A percentile compares a stretch with the other conserved stretches of the same genome.
These are phyloP conservation scores for Dinocampus coccinellae DNA, from an alignment of 2,888 invertebrate species.

Conservation along the genomic window DNA sequence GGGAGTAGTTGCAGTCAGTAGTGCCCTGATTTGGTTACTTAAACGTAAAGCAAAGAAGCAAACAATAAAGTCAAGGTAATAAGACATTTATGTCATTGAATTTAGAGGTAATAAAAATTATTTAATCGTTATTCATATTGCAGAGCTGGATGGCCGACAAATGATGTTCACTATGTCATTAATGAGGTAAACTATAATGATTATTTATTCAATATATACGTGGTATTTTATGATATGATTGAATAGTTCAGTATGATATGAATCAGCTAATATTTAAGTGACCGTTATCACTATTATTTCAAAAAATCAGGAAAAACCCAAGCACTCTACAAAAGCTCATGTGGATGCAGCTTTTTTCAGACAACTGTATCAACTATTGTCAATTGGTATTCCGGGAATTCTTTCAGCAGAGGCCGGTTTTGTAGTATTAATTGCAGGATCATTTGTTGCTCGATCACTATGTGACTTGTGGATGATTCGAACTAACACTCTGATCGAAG, in stretches of 20 bases:
- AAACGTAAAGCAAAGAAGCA: conserved; percentile 54
- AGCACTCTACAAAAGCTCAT: conserved; percentile 75
- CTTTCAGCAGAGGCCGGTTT: conserved; percentile 83
- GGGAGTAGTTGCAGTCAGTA: conserved; percentile 75
- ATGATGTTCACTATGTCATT: conserved; percentile 85
- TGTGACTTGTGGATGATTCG: conserved; percentile 99
- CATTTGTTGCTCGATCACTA: conserved; percentile 88
- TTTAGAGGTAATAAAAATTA: conserved; percentile 10
- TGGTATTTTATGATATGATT: no score
- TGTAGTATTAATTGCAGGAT: conserved; percentile 80
- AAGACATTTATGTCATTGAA: background rate
- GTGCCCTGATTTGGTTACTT: conserved; percentile 60
- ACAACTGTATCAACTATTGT: conserved; percentile 77
- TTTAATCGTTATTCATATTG: conserved; percentile 50
- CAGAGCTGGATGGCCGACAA: conserved; percentile 74
- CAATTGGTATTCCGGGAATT: conserved; percentile 78
- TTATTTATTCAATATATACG: background rate
- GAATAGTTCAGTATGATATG: no score
- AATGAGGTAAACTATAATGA: conserved; percentile 71
- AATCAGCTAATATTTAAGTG: no score
- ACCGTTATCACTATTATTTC: background rate
- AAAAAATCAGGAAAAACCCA: conserved; percentile 65
- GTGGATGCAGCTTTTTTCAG: conserved; percentile 82
- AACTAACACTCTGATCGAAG: conserved; percentile 93
- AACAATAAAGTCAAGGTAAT: conserved; percentile 44